Percentiles rank a stretch among this genome's conserved stretches.
These are phyloP conservation scores for Nomada fabriciana DNA, from an alignment of 2,888 invertebrate genomes.

Conservation along the genomic window DNA sequence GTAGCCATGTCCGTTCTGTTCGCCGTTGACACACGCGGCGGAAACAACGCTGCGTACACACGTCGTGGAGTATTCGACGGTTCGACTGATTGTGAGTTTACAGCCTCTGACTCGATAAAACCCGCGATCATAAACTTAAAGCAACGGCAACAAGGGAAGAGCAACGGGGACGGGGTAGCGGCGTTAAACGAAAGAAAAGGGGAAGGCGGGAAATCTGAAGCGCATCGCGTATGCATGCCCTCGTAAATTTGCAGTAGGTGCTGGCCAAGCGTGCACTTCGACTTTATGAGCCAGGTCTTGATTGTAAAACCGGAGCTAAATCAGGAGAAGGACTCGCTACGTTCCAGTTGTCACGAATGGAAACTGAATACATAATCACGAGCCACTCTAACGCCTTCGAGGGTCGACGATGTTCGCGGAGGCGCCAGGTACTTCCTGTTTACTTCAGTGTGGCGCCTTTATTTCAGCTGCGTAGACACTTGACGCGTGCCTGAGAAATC, in stretches of 20 bases:
- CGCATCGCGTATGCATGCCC: slow-evolving; percentile 52
- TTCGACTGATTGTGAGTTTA: slow-evolving; percentile 53
- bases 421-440: slow-evolving; percentile 9
- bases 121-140: slow-evolving; percentile 51
- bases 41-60: not conserved
- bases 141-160: slow-evolving; percentile 8
- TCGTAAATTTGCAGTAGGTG: slow-evolving; percentile 53
- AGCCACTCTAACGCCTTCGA: not conserved
- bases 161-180: not conserved
- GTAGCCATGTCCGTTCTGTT: not conserved
- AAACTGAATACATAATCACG: slow-evolving; percentile 60
- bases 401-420: slow-evolving; percentile 2
- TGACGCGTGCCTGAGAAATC: slow-evolving; percentile 12
- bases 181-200: not conserved
- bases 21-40: not conserved
- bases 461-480: too few relatives aligned
- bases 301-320: slow-evolving; percentile 62
- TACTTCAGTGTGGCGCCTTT: not conserved
- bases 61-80: slow-evolving; percentile 28
- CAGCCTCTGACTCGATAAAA: slow-evolving; percentile 51
- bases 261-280: slow-evolving; percentile 8
- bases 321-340: slow-evolving; percentile 44
- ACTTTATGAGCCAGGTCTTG: slow-evolving; percentile 55
- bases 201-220: slow-evolving; percentile 32
- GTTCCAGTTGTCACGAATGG: slow-evolving; percentile 55